Conservation (phyloP, 2,113 vertebrate genomes). For the Brienomyrus brachyistius region DNA sequence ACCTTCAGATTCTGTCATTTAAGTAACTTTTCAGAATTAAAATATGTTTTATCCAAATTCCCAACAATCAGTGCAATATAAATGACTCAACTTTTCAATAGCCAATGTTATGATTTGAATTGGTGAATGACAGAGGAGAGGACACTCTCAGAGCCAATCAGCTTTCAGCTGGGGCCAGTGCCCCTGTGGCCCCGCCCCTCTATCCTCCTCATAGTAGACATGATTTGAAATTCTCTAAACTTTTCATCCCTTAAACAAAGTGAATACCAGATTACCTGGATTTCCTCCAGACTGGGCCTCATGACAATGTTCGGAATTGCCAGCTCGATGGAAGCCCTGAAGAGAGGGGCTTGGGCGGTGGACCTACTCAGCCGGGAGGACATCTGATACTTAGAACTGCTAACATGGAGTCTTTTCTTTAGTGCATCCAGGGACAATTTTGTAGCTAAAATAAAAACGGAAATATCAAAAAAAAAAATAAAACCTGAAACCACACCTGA, state of each 20-base stretch:
- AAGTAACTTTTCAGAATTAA: too few species aligned
- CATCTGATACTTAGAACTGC: slow-evolving; percentile 44
- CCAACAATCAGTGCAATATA: too few species aligned
- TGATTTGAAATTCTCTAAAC: not conserved
- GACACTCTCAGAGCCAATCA: not conserved
- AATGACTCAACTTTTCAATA: too few species aligned
- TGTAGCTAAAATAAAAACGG: slow-evolving; percentile 51
- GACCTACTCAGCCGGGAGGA: slow-evolving; percentile 25
- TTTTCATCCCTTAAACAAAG: not conserved
- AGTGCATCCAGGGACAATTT: slow-evolving; percentile 64
- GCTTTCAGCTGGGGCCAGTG: not conserved
- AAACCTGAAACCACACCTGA: not conserved
- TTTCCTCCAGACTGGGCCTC: slow-evolving; percentile 67
- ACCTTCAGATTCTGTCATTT: too few species aligned
- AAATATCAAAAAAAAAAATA: not conserved
- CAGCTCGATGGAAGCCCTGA: slow-evolving; percentile 63
- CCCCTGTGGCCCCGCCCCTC: not conserved
- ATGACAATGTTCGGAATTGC: slow-evolving; percentile 69
- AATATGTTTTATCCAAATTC: too few species aligned
- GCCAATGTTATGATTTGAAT: not conserved
- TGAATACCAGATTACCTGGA: slow-evolving; percentile 57
- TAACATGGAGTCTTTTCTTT: slow-evolving; percentile 50
- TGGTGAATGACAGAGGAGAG: not conserved
- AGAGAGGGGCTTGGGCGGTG: slow-evolving; percentile 51
- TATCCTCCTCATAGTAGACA: not conserved